Evolutionary conservation across 2,888 invertebrate species (phyloP).

Genomic region (Polyommatus icarus): DNA sequence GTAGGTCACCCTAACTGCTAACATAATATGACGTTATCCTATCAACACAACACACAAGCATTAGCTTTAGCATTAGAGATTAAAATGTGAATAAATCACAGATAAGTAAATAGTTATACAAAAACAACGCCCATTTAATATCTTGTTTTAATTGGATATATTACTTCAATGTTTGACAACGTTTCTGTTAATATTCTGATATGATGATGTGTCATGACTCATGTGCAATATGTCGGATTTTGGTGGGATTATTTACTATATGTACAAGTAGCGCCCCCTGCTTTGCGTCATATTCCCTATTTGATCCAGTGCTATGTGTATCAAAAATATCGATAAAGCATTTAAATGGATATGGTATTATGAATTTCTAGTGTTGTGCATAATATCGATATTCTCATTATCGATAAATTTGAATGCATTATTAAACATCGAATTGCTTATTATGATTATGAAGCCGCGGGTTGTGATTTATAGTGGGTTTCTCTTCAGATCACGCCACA

Average conservation of each 20-base stretch:
- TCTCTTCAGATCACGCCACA: conserved; percentile 4
- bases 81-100: neutral
- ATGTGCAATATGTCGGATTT: no score
- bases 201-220: no score
- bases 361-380: conserved; percentile 9
- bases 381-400: conserved; percentile 21
- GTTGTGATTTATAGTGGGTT: conserved; percentile 24
- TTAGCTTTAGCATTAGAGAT: neutral
- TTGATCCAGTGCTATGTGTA: no score
- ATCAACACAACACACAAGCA: neutral
- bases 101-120: neutral
- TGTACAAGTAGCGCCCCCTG: no score
- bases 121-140: neutral
- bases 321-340: neutral
- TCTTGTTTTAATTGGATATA: no score
- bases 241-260: no score
- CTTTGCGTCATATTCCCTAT: no score
- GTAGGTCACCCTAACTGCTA: neutral
- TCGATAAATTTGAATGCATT: conserved; percentile 26
- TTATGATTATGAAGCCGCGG: conserved; percentile 20
- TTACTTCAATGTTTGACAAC: no score
- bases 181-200: no score
- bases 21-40: conserved; percentile 11
- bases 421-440: conserved; percentile 4
- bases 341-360: neutral